Evolutionary conservation across 1,140 invertebrate genomes (phyloP).

Genomic region (Pomacea maculata): DNA sequence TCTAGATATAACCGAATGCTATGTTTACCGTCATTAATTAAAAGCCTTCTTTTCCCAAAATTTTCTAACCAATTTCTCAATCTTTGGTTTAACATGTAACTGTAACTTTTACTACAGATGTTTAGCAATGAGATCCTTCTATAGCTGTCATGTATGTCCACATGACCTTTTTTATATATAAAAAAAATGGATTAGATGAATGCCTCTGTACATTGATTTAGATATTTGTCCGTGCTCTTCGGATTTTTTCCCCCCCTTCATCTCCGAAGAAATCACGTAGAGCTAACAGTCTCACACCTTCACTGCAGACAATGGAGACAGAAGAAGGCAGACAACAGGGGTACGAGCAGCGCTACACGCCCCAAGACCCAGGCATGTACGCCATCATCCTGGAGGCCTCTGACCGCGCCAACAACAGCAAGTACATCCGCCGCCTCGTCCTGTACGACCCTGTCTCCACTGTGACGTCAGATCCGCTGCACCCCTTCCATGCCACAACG

Average conservation of each 20-base stretch:
- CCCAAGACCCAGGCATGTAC: constrained; percentile 31
- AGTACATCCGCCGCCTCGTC: constrained; percentile 30
- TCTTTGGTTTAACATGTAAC: too few relatives aligned
- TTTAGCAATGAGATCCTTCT: background rate
- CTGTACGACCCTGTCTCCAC: constrained; percentile 37
- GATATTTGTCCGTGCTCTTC: too few relatives aligned
- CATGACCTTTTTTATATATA: background rate
- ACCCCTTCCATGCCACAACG: constrained; percentile 12
- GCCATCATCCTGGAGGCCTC: constrained; percentile 34
- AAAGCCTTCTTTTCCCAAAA: background rate
- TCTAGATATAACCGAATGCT: too few relatives aligned
- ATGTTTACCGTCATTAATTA: too few relatives aligned
- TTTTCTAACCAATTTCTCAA: too few relatives aligned
- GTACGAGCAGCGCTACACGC: constrained; percentile 18
- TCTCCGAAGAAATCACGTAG: too few relatives aligned
- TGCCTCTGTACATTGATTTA: too few relatives aligned
- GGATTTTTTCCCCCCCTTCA: too few relatives aligned
- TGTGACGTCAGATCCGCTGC: constrained; percentile 19
- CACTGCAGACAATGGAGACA: background rate
- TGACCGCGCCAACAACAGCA: constrained; percentile 42
- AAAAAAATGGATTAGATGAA: too few relatives aligned
- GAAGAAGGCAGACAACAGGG: background rate
- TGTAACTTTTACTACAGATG: too few relatives aligned
- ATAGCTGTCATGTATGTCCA: background rate
- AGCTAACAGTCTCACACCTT: too few relatives aligned